Percentiles rank a stretch among this genome's conserved stretches.
phyloP scores from a whole-genome alignment of 2,888 invertebrate genomes.

The Eupithecia subumbrata region DNA sequence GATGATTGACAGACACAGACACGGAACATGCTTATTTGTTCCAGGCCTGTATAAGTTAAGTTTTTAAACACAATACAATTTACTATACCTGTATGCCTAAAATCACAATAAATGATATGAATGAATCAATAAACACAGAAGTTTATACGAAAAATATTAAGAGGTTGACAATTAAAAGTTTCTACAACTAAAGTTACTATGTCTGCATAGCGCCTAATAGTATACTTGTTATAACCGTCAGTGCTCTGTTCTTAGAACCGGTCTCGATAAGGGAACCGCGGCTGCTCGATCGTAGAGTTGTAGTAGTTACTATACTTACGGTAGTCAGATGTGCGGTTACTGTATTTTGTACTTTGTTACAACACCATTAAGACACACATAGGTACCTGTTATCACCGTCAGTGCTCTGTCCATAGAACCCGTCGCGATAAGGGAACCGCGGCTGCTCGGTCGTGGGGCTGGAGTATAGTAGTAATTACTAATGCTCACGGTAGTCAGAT shows the following conservation, averaged over 20 bases:
- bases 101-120: no score
- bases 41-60: no score
- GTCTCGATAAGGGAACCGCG: slow-evolving; percentile 56
- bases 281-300: slow-evolving; percentile 59
- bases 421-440: slow-evolving; percentile 56
- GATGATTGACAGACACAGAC: no score
- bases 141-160: no score
- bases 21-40: no score
- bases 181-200: no score
- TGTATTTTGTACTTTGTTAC: neutral
- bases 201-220: no score
- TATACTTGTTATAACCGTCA: slow-evolving; percentile 46
- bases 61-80: no score
- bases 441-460: slow-evolving; percentile 61
- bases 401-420: slow-evolving; percentile 45
- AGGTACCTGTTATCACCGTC: slow-evolving; percentile 51
- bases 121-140: no score
- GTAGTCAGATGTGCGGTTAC: slow-evolving; percentile 57
- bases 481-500: slow-evolving; percentile 46
- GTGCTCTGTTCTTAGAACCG: slow-evolving; percentile 47
- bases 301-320: slow-evolving; percentile 49
- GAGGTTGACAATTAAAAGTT: no score
- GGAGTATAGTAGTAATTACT: slow-evolving; percentile 52
- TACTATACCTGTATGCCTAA: no score
- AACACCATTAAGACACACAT: slow-evolving; percentile 35